Evolutionary conservation across 2,113 vertebrate species (phyloP), one percentile per base, ranked within the genome.

Genomic region (Machaerirhynchus nigripectus): DNA sequence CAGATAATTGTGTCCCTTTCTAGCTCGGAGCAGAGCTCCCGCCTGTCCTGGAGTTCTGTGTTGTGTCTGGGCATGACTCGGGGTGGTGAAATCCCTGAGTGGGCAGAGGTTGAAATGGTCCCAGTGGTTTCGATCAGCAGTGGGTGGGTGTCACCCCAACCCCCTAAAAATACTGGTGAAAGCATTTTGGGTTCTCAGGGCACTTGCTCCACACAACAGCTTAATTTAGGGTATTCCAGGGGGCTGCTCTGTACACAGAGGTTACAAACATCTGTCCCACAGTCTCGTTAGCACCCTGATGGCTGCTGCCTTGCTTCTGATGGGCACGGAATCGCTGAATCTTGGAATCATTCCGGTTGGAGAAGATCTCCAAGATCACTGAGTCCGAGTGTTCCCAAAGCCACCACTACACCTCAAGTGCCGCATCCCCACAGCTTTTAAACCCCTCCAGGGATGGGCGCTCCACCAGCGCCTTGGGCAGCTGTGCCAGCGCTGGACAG

Each of bases 251-350:
- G 81, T 27, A 20, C 57, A 26, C 22, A 55, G 31, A 65, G 19
- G 14, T 81, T 16, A 27, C 63, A 52, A 10, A 26, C 12, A 46
- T 2, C 23, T 65, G 46, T 33, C 30, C 64, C 57, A 20, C 46
- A 30, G 20, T n/a, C 7, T 55, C 35, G 3, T 47, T 15, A 15
- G 57, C 30, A 6, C 30, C 42, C 33, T 1, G 0, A 14, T 15
- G 18, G 85, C 63, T 68, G 26, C 18, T 59, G 8, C n/a, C 79
- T n/a, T 11, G n/a, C 59, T 81, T 50, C n/a, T 71, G 39, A 6
- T 22, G 42, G 68, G 40, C 73, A 42, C 42, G n/a, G 33, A n/a
- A 44, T 18, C 13, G 11, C 40, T 7, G 37, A 40, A 23, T 11
- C 30, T 19, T 35, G 27, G 50, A 57, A 15, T 42, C 4, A 4